Base-by-base conservation (phyloP, 2,113 vertebrate genomes). In the Thalassarche chlororhynchos region DNA sequence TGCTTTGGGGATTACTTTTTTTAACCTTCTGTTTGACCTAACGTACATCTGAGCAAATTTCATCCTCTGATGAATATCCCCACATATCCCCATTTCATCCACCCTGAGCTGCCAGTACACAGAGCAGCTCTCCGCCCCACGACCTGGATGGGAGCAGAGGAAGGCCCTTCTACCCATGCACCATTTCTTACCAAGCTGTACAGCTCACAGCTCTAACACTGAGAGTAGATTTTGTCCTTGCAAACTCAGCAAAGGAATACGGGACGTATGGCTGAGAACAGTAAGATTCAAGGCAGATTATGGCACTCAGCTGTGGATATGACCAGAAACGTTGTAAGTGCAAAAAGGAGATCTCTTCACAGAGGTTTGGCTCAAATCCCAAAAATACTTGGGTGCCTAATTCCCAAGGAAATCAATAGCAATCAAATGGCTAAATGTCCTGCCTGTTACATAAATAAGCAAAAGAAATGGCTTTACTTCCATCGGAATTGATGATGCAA, bases 51-150 rank as follows among this genome's bases (percentile, higher is more conserved):
- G 62, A 93, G 40, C 9, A 60, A 29, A 82, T 91, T 68, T 64
- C 51, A 68, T 38, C 42, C 69, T 82, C 52, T 64, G 42, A 52
- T 52, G 46, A 52, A 38, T 25, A 74, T 34, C 17, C 62, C 14
- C 74, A 65, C 7, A 5, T n/a, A 47, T 26, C 10, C 34, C n/a
- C 6, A 18, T 84, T 81, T 81, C 69, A 57, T 74, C 46, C 17
- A 32, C 10, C 49, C 34, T 34, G 38, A 54, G 34, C 34, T 91
- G 36, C 24, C 19, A 24, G 60, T 23, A 38, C 54, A 24, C 1
- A 1, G 38, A 74, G 8, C 0, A 0, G 4, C 17, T 55, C 25
- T 79, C 12, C 19, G 36, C 18, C 9, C 28, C 38, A 34, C 0
- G 0, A 31, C 16, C 17, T 64, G 40, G 42, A 7, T 42, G 51